Evolutionary conservation across 2,888 invertebrate genomes (phyloP).

Genomic region (Dicycla oo): DNA sequence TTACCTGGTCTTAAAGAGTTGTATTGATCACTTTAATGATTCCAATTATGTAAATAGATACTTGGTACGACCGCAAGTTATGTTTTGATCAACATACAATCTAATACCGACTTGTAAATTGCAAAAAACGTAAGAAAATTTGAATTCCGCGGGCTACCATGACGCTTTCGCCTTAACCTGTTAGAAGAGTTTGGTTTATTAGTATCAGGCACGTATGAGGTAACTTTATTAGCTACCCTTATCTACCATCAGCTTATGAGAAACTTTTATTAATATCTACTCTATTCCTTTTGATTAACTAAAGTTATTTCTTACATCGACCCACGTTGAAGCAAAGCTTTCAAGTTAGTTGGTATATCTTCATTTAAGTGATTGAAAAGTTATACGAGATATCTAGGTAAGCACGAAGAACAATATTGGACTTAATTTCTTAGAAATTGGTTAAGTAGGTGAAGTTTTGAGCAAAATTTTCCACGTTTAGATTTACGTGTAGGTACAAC

Average conservation of each 20-base stretch:
- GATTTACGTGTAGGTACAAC: neutral
- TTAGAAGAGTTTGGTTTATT: neutral
- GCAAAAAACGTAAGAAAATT: no score
- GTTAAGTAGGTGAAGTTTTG: neutral
- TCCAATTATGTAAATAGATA: no score
- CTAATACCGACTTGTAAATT: no score
- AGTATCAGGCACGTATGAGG: neutral
- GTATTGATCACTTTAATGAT: no score
- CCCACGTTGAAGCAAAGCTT: conserved; percentile 10
- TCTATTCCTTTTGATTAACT: conserved; percentile 26
- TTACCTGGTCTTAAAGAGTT: no score
- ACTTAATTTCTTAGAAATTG: conserved; percentile 15
- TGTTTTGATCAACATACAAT: no score
- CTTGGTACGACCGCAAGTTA: no score
- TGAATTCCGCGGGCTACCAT: no score
- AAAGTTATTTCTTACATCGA: conserved; percentile 9
- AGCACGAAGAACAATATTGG: conserved; percentile 3
- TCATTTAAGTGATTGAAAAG: conserved; percentile 14
- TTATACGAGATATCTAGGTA: no score
- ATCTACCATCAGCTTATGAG: neutral
- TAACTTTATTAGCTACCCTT: neutral
- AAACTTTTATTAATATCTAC: conserved; percentile 20
- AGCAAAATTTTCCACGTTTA: conserved; percentile 3
- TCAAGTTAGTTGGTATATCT: neutral
- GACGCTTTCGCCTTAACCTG: no score